These are phyloP conservation scores for Sarcophilus harrisii DNA, from an alignment of 2,797 vertebrate genomes.

Conservation along the genomic window DNA sequence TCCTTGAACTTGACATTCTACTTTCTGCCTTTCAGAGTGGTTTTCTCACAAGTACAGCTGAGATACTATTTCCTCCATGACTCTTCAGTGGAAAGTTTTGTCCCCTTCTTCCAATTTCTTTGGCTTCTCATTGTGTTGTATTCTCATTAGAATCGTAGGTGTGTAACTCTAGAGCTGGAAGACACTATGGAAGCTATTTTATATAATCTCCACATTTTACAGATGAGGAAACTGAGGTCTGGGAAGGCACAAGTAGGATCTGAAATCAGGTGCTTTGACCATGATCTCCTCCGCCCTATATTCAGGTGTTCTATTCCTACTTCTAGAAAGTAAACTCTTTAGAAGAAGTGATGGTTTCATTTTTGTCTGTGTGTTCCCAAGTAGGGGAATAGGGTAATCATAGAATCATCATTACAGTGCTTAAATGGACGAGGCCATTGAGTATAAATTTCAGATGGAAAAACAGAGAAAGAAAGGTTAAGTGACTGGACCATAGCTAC, in stretches of 20 bases:
- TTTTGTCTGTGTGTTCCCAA: not conserved
- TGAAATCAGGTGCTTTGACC: not conserved
- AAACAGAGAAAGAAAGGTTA: not conserved
- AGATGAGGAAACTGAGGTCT: not conserved
- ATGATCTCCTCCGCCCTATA: not conserved
- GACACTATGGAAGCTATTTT: too few relatives aligned
- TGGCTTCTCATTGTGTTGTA: too few relatives aligned
- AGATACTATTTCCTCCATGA: not conserved
- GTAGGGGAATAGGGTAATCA: not conserved
- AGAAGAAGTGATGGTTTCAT: not conserved
- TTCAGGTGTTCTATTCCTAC: not conserved
- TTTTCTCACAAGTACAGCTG: not conserved
- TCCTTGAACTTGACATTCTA: not conserved
- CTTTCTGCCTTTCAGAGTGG: not conserved
- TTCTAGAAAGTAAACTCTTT: not conserved
- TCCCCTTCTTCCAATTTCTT: not conserved
- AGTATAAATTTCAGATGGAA: not conserved
- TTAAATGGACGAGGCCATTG: not conserved
- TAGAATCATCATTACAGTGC: not conserved
- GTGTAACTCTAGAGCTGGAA: not conserved
- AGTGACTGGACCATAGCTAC: not conserved
- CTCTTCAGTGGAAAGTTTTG: not conserved
- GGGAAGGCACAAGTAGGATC: not conserved
- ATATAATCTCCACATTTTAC: not conserved
- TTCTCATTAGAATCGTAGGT: not conserved